These are phyloP conservation scores for Porites rus DNA, from an alignment of 92 coral and sea anemone genomes.

Conservation along the genomic window DNA sequence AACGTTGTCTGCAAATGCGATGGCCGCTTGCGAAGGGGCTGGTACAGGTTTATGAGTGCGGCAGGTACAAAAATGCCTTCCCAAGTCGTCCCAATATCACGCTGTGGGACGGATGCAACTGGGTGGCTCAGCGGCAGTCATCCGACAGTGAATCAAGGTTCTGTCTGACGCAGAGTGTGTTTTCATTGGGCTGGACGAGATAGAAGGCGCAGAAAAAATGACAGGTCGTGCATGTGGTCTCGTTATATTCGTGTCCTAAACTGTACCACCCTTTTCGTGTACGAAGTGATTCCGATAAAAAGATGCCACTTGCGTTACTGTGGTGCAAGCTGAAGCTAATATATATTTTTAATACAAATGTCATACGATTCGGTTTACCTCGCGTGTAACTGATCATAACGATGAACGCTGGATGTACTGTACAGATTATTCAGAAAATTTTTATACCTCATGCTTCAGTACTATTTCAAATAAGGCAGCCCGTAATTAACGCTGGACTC, in stretches of 20 bases:
- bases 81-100: slow-evolving; percentile 16
- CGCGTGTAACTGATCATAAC: no score
- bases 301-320: slow-evolving; percentile 30
- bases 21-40: not conserved
- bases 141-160: slow-evolving; percentile 28
- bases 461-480: no score
- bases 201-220: not conserved
- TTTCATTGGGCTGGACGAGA: slow-evolving; percentile 19
- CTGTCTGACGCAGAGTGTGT: slow-evolving; percentile 35
- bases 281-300: not conserved
- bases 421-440: no score
- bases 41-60: slow-evolving; percentile 43
- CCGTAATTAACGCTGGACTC: no score
- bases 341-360: no score
- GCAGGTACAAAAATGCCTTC: slow-evolving; percentile 42
- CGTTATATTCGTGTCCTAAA: slow-evolving; percentile 26
- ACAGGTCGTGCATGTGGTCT: slow-evolving; percentile 17
- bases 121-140: slow-evolving; percentile 46
- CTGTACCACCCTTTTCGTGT: slow-evolving; percentile 28
- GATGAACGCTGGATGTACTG: no score
- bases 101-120: slow-evolving; percentile 40
- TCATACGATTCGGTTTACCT: no score
- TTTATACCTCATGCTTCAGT: no score
- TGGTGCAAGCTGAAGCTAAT: not conserved
- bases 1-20: not conserved